These are phyloP conservation scores for Drosophila ustulata DNA, from an alignment of 2,888 invertebrate genomes.

Conservation along the genomic window DNA sequence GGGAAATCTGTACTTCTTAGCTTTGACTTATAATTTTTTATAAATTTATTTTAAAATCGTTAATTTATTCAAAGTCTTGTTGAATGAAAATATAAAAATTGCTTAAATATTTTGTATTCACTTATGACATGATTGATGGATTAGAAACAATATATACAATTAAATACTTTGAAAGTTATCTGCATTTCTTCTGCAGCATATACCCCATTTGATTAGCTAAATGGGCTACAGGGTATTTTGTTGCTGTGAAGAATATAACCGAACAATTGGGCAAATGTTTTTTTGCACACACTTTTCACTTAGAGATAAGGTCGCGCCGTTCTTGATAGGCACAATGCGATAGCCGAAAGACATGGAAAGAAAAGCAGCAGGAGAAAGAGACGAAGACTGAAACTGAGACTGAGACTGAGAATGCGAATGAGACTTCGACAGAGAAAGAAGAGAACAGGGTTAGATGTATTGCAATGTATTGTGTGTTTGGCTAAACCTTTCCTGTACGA, in stretches of 20 bases:
- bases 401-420: neutral
- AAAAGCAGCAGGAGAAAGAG: neutral
- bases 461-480: neutral
- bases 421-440: too few species aligned
- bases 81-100: too few species aligned
- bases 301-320: slow-evolving; percentile 5
- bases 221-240: slow-evolving; percentile 6
- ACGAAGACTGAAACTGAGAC: neutral
- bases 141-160: too few species aligned
- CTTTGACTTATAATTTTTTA: too few species aligned
- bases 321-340: slow-evolving; percentile 17
- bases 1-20: too few species aligned
- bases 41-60: too few species aligned
- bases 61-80: too few species aligned
- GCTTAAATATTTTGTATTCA: too few species aligned
- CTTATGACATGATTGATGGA: too few species aligned
- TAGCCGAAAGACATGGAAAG: slow-evolving; percentile 8
- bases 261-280: slow-evolving; percentile 9
- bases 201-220: neutral
- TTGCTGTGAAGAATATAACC: neutral
- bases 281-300: slow-evolving; percentile 11
- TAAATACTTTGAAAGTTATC: too few species aligned
- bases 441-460: too few species aligned
- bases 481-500: slow-evolving; percentile 40
- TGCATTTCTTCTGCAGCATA: neutral